Percentiles rank a stretch among this genome's conserved stretches.
Conservation (phyloP, 1,140 invertebrate genomes). For the Thalassaphorura encarpata region DNA sequence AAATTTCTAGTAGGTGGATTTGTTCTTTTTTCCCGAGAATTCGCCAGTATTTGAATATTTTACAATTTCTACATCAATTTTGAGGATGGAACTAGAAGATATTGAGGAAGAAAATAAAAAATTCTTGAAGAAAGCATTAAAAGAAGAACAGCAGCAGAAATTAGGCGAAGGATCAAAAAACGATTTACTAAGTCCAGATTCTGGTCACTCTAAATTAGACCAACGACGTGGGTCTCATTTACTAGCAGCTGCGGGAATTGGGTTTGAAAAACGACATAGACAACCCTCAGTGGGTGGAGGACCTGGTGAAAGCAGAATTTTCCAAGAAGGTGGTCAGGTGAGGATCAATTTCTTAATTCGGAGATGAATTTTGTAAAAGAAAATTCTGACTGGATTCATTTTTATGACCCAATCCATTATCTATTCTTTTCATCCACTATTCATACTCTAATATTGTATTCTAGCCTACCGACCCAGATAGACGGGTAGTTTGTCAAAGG, state of each 20-base stretch:
- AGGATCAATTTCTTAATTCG: not conserved
- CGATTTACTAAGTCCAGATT: not conserved
- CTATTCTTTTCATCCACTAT: not conserved
- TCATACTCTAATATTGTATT: not conserved
- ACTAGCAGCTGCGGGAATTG: slow-evolving; percentile 30
- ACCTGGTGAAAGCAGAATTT: slow-evolving; percentile 15
- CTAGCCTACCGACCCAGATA: not conserved
- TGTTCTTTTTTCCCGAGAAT: no score
- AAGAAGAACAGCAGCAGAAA: not conserved
- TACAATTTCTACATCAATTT: not conserved
- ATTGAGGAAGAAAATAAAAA: slow-evolving; percentile 22
- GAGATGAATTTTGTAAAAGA: not conserved
- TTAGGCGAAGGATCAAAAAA: slow-evolving; percentile 2
- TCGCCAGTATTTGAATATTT: no score
- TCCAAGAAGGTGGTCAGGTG: slow-evolving; percentile 29
- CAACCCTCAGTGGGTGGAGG: slow-evolving; percentile 1
- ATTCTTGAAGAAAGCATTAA: not conserved
- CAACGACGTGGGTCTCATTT: slow-evolving; percentile 27
- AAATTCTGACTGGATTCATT: not conserved
- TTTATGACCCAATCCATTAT: not conserved
- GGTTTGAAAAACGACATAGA: slow-evolving; percentile 24
- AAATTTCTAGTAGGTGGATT: no score
- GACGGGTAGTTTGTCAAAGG: not conserved
- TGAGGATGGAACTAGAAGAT: slow-evolving; percentile 21
- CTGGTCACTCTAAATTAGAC: not conserved